Evolutionary conservation across 1,140 invertebrate genomes (phyloP).

Genomic region (Tetramorium alpestre): DNA sequence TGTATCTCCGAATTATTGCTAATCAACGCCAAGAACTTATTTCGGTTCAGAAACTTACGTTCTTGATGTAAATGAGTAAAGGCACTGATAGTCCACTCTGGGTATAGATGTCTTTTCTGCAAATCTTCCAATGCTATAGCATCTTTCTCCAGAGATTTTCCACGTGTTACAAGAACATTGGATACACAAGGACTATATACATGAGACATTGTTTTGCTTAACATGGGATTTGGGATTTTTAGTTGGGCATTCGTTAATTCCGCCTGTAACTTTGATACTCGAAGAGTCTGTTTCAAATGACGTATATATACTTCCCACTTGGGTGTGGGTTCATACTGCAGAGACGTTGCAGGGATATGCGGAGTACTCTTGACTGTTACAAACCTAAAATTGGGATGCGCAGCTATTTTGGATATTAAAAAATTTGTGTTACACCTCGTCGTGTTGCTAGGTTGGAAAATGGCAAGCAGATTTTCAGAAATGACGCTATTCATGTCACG

Average conservation of each 20-base stretch:
- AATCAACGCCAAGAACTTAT: conserved; percentile 84
- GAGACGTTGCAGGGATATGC: conserved; percentile 69
- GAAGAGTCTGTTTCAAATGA: conserved; percentile 80
- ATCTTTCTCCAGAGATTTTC: conserved; percentile 71
- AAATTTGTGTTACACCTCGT: conserved; percentile 71
- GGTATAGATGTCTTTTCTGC: conserved; percentile 79
- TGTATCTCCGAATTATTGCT: conserved; percentile 84
- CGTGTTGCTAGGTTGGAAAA: conserved; percentile 83
- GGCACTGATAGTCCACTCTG: conserved; percentile 81
- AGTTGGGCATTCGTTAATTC: conserved; percentile 72
- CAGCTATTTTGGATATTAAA: conserved; percentile 80
- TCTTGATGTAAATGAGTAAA: conserved; percentile 83
- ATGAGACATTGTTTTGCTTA: conserved; percentile 58
- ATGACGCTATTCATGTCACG: conserved; percentile 85
- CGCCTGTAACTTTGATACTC: conserved; percentile 62
- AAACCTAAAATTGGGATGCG: conserved; percentile 85
- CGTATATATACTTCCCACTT: conserved; percentile 80
- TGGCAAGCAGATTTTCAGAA: conserved; percentile 83
- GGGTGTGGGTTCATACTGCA: conserved; percentile 77
- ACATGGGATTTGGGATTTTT: conserved; percentile 62
- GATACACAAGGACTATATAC: conserved; percentile 78
- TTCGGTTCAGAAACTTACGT: conserved; percentile 80
- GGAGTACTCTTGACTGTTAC: conserved; percentile 83
- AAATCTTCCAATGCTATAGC: conserved; percentile 73
- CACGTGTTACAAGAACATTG: conserved; percentile 83